A percentile compares a stretch with the other conserved stretches of the same genome.
Conservation (phyloP, 1,140 invertebrate species). For the Meloidogyne chitwoodi region DNA sequence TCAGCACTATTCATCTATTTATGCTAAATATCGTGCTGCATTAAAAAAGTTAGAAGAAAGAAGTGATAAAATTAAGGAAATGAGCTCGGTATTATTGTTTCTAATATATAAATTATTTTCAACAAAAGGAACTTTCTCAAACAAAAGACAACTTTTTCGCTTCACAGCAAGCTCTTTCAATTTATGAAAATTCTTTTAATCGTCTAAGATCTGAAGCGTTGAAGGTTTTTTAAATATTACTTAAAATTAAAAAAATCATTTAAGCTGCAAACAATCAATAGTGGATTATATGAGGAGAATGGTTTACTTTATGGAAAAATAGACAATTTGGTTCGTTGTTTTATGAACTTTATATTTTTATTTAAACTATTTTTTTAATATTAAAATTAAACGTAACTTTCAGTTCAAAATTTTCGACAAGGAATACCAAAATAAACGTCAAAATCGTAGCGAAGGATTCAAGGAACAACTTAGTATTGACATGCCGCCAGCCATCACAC, state of each 20-base stretch:
- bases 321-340: background rate
- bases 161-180: conserved; percentile 10
- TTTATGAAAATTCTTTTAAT: conserved; percentile 21
- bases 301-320: conserved; percentile 23
- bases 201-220: conserved; percentile 27
- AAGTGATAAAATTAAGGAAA: conserved; percentile 21
- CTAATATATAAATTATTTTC: background rate
- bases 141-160: conserved; percentile 24
- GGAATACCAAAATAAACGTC: conserved; percentile 38
- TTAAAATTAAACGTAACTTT: no score
- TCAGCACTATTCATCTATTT: conserved; percentile 41
- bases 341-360: no score
- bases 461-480: conserved; percentile 3
- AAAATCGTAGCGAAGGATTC: conserved; percentile 1
- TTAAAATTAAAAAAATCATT: background rate
- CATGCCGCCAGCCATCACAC: conserved; percentile 17
- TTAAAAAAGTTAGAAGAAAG: conserved; percentile 21
- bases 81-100: conserved; percentile 18
- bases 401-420: background rate
- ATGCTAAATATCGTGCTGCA: conserved; percentile 27
- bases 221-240: background rate
- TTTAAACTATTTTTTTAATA: no score
- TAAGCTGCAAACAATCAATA: conserved; percentile 28
- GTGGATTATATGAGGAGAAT: conserved; percentile 22
- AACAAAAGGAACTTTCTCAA: conserved; percentile 21